Evolutionary conservation across 2,113 vertebrate genomes (phyloP).

Genomic region (Columbina picui): DNA sequence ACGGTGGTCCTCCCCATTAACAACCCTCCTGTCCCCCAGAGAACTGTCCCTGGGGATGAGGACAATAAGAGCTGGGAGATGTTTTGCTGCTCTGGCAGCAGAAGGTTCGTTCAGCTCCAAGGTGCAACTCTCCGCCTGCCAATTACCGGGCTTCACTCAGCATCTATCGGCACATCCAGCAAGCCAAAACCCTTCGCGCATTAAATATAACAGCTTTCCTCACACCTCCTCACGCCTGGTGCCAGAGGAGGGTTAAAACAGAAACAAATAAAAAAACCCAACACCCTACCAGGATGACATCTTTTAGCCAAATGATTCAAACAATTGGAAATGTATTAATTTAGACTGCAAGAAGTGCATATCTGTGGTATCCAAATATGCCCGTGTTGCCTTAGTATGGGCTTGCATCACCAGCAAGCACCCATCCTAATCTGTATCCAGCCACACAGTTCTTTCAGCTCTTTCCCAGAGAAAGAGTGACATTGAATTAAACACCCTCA

Average conservation of each 20-base stretch:
- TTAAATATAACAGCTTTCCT: neutral
- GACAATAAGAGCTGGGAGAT: neutral
- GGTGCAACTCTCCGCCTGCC: accelerated
- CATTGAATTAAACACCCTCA: neutral
- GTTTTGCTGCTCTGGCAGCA: neutral
- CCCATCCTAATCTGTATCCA: neutral
- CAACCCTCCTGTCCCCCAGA: neutral
- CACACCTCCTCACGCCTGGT: accelerated
- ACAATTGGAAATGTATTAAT: neutral
- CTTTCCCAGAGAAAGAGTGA: neutral
- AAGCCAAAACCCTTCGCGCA: neutral
- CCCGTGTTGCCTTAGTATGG: neutral
- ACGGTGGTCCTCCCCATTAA: accelerated
- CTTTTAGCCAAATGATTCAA: neutral
- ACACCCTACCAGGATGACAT: neutral
- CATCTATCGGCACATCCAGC: neutral
- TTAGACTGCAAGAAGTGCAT: neutral
- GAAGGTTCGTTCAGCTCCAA: neutral
- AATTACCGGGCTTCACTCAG: neutral
- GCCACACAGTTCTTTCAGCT: neutral
- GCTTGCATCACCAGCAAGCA: neutral
- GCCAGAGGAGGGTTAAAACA: neutral
- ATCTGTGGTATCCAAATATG: neutral
- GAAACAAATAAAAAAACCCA: neutral
- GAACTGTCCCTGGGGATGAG: neutral